These are phyloP conservation scores for Scomber colias DNA, from an alignment of 2,113 vertebrate genomes.

Conservation along the genomic window DNA sequence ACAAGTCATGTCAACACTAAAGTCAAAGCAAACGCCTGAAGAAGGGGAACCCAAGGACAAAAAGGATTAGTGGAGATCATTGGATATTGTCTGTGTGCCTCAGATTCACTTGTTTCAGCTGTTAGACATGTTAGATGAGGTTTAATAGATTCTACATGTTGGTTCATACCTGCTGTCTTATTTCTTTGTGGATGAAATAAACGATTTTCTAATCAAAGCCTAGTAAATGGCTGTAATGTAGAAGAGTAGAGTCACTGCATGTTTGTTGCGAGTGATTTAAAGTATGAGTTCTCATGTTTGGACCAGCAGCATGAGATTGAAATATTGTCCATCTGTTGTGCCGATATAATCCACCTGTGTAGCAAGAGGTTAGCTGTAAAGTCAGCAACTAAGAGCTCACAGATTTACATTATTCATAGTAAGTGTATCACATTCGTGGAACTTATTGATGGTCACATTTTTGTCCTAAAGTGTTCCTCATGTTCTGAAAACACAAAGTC, in stretches of 20 bases:
- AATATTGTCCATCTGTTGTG: constrained; percentile 6
- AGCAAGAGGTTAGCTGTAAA: constrained; percentile 39
- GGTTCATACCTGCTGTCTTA: background rate
- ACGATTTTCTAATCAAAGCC: constrained; percentile 9
- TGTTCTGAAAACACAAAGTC: too few relatives aligned
- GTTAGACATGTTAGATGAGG: background rate
- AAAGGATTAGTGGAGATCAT: constrained; percentile 13
- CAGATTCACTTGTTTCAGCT: constrained; percentile 13
- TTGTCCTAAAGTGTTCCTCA: too few relatives aligned
- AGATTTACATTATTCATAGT: background rate
- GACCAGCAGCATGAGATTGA: background rate
- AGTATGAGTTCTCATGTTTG: background rate
- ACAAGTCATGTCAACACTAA: background rate
- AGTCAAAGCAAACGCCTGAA: background rate
- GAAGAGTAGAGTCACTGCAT: background rate
- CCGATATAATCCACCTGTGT: constrained; percentile 23
- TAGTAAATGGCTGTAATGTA: too few relatives aligned
- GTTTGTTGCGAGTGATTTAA: background rate
- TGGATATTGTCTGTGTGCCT: constrained; percentile 34
- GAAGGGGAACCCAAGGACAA: constrained; percentile 7
- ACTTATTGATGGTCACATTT: background rate
- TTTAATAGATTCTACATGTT: background rate
- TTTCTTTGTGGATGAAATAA: constrained; percentile 25
- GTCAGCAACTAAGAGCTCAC: background rate
- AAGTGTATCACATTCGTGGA: background rate